Evolutionary conservation across 1,140 invertebrate species (phyloP).

Genomic region (Lepidotrigona ventralis): DNA sequence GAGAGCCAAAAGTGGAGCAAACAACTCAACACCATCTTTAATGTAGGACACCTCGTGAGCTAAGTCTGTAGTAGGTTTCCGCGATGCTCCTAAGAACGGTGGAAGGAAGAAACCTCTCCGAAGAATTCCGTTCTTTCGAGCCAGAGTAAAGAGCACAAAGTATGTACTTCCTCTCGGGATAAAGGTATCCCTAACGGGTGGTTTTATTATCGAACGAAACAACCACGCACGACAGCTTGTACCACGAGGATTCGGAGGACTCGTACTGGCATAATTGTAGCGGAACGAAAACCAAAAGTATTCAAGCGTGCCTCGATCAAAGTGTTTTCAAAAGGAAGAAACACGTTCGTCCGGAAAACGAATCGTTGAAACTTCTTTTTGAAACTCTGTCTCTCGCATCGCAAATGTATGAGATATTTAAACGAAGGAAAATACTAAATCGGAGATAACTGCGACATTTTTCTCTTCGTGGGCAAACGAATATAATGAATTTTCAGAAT

Average conservation of each 20-base stretch:
- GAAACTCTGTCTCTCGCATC: neutral
- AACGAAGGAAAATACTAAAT: neutral
- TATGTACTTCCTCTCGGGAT: conserved; percentile 23
- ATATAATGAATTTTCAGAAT: too few relatives aligned
- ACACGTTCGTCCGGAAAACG: too few relatives aligned
- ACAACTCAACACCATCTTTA: conserved; percentile 51
- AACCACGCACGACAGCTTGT: neutral
- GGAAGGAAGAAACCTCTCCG: conserved; percentile 26
- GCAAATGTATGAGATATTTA: neutral
- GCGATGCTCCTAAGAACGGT: conserved; percentile 19
- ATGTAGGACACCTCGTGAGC: conserved; percentile 41
- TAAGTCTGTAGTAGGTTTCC: conserved; percentile 25
- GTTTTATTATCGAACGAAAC: conserved; percentile 41
- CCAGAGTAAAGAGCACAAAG: conserved; percentile 29
- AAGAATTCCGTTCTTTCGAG: conserved; percentile 43
- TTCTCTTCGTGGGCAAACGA: neutral
- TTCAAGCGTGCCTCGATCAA: too few relatives aligned
- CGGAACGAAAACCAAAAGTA: conserved; percentile 36
- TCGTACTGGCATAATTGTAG: conserved; percentile 32
- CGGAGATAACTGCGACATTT: neutral
- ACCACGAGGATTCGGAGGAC: neutral
- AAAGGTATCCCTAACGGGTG: conserved; percentile 38
- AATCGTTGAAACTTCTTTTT: neutral
- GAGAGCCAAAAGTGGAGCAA: conserved; percentile 39
- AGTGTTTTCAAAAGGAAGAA: neutral